These are phyloP conservation scores for Pyxicephalus adspersus DNA, from an alignment of 2,113 vertebrate genomes.

Conservation along the genomic window DNA sequence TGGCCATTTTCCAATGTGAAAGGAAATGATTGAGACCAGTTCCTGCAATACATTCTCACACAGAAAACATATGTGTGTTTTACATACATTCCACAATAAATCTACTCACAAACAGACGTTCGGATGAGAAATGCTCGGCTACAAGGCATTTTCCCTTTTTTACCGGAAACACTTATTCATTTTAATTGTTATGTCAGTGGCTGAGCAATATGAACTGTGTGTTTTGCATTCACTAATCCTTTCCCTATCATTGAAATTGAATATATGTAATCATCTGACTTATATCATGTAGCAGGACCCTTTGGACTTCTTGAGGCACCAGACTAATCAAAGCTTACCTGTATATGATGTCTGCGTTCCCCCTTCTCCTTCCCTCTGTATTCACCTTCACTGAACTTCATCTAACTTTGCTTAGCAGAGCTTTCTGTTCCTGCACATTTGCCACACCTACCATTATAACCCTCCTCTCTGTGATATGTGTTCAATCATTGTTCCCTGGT, in stretches of 20 bases:
- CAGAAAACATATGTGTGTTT: background rate
- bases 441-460: conserved; percentile 31
- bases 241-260: background rate
- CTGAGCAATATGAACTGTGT: background rate
- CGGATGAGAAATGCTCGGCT: conserved; percentile 7
- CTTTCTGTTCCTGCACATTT: conserved; percentile 20
- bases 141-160: background rate
- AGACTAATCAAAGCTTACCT: background rate
- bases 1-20: background rate
- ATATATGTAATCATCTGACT: background rate
- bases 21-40: background rate
- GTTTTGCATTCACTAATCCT: background rate
- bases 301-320: background rate
- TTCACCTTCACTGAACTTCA: conserved; percentile 42
- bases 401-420: conserved; percentile 15
- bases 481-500: background rate
- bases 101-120: background rate
- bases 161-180: conserved; percentile 39
- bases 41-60: background rate
- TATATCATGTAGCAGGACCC: background rate
- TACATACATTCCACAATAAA: background rate
- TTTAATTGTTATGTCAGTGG: conserved; percentile 13
- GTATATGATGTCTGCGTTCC: background rate
- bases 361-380: background rate
- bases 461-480: conserved; percentile 23